Percentiles rank a stretch among this genome's conserved stretches.
These are phyloP conservation scores for Takifugu ocellatus DNA, from an alignment of 2,797 vertebrate genomes.

Conservation along the genomic window DNA sequence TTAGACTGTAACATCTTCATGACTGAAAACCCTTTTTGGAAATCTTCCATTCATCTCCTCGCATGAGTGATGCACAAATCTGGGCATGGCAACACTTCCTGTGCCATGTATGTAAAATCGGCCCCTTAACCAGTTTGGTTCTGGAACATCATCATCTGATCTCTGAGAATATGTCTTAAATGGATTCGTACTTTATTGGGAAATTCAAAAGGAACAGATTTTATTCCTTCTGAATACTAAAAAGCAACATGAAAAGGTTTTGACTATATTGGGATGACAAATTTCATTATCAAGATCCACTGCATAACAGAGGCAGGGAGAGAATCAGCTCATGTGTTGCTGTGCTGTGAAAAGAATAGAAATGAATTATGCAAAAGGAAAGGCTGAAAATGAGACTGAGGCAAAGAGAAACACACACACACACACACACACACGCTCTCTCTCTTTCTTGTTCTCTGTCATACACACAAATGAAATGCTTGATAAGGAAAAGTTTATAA, in stretches of 20 bases:
- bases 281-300: conserved; percentile 38
- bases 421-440: too few species aligned
- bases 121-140: too few species aligned
- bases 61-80: too few species aligned
- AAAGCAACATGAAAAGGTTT: conserved; percentile 20
- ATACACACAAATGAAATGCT: conserved; percentile 4
- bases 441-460: not conserved
- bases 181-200: not conserved
- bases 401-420: conserved; percentile 3
- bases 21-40: too few species aligned
- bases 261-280: conserved; percentile 29
- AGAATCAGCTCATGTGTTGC: conserved; percentile 25
- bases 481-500: too few species aligned
- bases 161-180: not conserved
- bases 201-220: not conserved
- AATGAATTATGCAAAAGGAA: conserved; percentile 56
- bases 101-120: too few species aligned
- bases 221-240: conserved; percentile 22
- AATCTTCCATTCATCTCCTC: too few species aligned
- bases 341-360: conserved; percentile 26
- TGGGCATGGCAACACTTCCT: too few species aligned
- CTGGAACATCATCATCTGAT: too few species aligned
- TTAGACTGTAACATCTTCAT: too few species aligned
- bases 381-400: conserved; percentile 27
- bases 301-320: conserved; percentile 21